phyloP scores from a whole-genome alignment of 2,888 invertebrate species.

The Mythimna loreyi region DNA sequence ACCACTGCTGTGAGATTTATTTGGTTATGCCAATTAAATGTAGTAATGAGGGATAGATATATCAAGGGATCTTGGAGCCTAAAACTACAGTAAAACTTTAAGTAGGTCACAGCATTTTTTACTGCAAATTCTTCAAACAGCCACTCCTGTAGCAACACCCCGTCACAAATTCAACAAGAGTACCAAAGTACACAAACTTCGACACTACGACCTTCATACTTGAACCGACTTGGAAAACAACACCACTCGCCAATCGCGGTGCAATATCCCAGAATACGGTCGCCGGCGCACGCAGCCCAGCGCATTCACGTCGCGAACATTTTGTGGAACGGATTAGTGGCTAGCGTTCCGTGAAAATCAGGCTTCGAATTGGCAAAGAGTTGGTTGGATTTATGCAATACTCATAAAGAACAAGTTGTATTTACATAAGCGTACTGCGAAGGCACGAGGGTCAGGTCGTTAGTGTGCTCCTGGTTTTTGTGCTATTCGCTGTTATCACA shows the following conservation, averaged over 20 bases:
- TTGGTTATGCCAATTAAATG: too few species aligned
- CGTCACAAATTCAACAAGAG: slow-evolving; percentile 17
- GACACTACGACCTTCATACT: slow-evolving; percentile 62
- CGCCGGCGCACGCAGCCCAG: slow-evolving; percentile 65
- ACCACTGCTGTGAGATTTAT: too few species aligned
- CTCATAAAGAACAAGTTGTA: slow-evolving; percentile 86
- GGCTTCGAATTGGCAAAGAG: slow-evolving; percentile 85
- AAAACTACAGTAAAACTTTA: neutral
- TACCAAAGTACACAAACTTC: slow-evolving; percentile 41
- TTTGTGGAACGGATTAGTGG: slow-evolving; percentile 82
- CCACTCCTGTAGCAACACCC: neutral
- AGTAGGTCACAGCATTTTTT: slow-evolving; percentile 23
- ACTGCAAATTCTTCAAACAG: slow-evolving; percentile 5
- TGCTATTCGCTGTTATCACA: slow-evolving; percentile 58
- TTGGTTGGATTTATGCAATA: slow-evolving; percentile 85
- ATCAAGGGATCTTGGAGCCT: neutral
- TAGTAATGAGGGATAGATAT: too few species aligned
- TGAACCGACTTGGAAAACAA: slow-evolving; percentile 62
- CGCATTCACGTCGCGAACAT: slow-evolving; percentile 70
- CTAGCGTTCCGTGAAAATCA: slow-evolving; percentile 86
- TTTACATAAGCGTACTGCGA: slow-evolving; percentile 81
- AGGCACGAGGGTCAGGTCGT: slow-evolving; percentile 78
- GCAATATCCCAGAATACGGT: slow-evolving; percentile 73
- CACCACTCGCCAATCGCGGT: slow-evolving; percentile 57
- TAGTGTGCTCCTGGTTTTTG: slow-evolving; percentile 74